These are phyloP conservation scores for Odontamblyopus lacepedii DNA, from an alignment of 2,797 vertebrate genomes.

Conservation along the genomic window DNA sequence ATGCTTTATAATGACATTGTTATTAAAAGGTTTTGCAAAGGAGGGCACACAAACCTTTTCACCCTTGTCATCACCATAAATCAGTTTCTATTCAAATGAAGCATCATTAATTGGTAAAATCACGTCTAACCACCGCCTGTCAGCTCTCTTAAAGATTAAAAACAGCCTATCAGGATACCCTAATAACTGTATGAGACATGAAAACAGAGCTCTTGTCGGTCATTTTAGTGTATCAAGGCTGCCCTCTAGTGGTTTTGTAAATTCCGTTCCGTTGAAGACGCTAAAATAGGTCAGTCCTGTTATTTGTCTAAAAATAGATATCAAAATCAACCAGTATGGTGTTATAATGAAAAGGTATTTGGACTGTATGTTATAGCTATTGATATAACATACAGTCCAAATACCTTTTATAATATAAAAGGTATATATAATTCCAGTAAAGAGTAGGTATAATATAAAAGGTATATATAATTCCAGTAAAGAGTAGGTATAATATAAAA, in stretches of 20 bases:
- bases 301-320: not conserved
- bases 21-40: not conserved
- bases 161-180: constrained; percentile 18
- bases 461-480: too few relatives aligned
- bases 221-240: constrained; percentile 8
- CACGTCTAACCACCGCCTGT: constrained; percentile 47
- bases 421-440: too few relatives aligned
- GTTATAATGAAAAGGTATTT: not conserved
- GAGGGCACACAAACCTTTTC: not conserved
- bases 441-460: too few relatives aligned
- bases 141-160: constrained; percentile 54
- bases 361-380: too few relatives aligned
- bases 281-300: not conserved
- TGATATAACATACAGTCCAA: too few relatives aligned
- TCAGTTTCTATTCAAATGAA: constrained; percentile 32
- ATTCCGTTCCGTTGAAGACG: not conserved
- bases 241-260: constrained; percentile 59
- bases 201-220: constrained; percentile 9
- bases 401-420: too few relatives aligned
- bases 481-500: too few relatives aligned
- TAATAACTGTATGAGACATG: constrained; percentile 53
- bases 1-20: not conserved
- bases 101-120: constrained; percentile 45
- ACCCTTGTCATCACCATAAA: constrained; percentile 24
- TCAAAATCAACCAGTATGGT: not conserved